Base-by-base conservation (phyloP, 1,140 invertebrate species). In the Coptotermes formosanus region DNA sequence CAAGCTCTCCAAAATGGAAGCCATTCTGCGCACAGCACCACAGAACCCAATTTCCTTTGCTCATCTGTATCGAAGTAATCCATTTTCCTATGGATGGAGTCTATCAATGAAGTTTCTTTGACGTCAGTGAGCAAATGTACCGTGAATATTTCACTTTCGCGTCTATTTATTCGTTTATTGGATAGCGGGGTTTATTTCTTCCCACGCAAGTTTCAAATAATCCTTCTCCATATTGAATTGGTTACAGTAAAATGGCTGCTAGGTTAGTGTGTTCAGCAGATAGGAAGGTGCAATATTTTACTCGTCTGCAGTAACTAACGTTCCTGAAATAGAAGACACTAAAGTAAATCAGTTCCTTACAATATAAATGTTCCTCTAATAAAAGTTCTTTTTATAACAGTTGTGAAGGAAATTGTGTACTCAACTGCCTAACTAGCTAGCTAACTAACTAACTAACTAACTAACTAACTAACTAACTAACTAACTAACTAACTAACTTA, bases 111-210 rank as follows among this genome's bases (percentile, higher is more conserved):
- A 75, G 64, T 75, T 75, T 75, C 64, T 75, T 3, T 75, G 64
- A 75, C 64, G 64, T 75, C 64, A 75, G 64, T 75, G 64, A 30
- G n/a, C 64, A 75, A 75, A 75, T 75, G 64, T 75, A 75, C 64
- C 64, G 64, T 75, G 64, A 75, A 75, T 75, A 75, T 75, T 75
- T 75, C n/a, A 75, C 64, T n/a, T 30, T 30, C 25, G 64, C n/a
- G n/a, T 75, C 14, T 75, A n/a, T 75, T 75, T 30, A 30, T 75
- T 75, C 64, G 9, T 75, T 30, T 30, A 30, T 9, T 75, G 64
- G 64, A n/a, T 75, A 75, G n/a, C 59, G 64, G 64, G 64, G 64
- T 30, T 75, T 30, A 30, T 75, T 75, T 30, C 64, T 75, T 75
- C 64, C 64, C 64, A 75, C 64, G 64, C n/a, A 75, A 11, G 64